phyloP scores from a whole-genome alignment of 2,797 vertebrate genomes.

The Clamator glandarius region DNA sequence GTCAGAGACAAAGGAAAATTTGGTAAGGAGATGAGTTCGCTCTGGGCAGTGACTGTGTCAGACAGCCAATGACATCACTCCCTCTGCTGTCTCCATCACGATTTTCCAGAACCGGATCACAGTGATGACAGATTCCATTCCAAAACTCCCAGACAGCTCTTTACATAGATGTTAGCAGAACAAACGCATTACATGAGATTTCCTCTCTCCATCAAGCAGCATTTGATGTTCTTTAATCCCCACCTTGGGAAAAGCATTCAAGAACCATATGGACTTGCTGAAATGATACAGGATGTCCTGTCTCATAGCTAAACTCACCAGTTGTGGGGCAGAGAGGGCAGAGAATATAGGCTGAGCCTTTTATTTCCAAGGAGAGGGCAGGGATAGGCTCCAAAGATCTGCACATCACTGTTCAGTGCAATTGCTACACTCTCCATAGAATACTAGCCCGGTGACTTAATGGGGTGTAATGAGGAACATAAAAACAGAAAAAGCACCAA shows the following conservation, averaged over 20 bases:
- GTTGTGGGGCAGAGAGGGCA: background rate
- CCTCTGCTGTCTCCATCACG: slow-evolving; percentile 51
- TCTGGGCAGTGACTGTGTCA: slow-evolving; percentile 33
- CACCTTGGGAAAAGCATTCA: slow-evolving; percentile 65
- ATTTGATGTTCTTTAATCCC: slow-evolving; percentile 69
- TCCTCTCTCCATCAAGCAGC: slow-evolving; percentile 36
- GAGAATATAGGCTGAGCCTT: background rate
- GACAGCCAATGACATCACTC: slow-evolving; percentile 58
- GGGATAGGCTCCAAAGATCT: background rate
- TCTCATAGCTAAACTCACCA: background rate
- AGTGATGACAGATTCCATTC: slow-evolving; percentile 68
- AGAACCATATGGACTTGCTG: slow-evolving; percentile 47
- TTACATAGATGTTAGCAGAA: slow-evolving; percentile 69
- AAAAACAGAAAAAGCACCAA: background rate
- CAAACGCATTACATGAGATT: slow-evolving; percentile 73
- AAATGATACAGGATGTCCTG: slow-evolving; percentile 55
- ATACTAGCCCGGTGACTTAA: background rate
- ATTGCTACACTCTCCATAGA: background rate
- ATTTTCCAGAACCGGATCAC: slow-evolving; percentile 68
- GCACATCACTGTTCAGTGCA: background rate
- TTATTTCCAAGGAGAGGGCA: background rate
- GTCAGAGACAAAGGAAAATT: slow-evolving; percentile 25
- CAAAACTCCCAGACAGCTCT: slow-evolving; percentile 74
- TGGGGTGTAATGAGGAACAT: background rate
- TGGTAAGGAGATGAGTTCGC: slow-evolving; percentile 28